Conservation (phyloP, 2,113 vertebrate genomes). For the Sylvia atricapilla region DNA sequence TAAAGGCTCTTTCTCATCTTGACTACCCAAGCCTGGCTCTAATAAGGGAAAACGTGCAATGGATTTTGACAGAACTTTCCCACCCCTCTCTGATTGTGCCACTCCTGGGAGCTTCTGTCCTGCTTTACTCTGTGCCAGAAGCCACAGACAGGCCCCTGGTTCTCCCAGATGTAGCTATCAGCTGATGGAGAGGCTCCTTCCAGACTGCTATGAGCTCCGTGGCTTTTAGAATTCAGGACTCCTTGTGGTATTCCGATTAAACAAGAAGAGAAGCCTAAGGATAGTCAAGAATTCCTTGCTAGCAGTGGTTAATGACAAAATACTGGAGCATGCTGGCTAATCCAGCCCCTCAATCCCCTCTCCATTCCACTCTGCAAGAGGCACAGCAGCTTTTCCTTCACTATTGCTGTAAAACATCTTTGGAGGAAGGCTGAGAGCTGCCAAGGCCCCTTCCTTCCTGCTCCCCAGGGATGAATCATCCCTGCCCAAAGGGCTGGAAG, state of each 20-base stretch:
- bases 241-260: not conserved
- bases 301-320: not conserved
- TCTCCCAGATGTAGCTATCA: not conserved
- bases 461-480: not conserved
- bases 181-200: not conserved
- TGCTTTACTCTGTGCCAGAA: not conserved
- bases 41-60: not conserved
- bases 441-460: not conserved
- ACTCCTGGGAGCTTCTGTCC: not conserved
- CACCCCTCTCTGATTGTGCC: not conserved
- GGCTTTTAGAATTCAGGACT: not conserved
- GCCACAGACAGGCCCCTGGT: not conserved
- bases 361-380: not conserved
- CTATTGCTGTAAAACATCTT: not conserved
- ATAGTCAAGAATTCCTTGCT: not conserved
- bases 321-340: not conserved
- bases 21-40: not conserved
- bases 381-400: not conserved
- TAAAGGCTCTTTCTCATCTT: not conserved
- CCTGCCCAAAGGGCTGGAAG: not conserved
- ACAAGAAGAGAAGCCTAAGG: not conserved
- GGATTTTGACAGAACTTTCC: not conserved
- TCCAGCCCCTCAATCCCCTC: not conserved
- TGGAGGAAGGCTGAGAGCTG: not conserved
- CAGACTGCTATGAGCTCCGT: fast-evolving